phyloP scores from a whole-genome alignment of 2,113 vertebrate genomes.

The Talpa occidentalis region DNA sequence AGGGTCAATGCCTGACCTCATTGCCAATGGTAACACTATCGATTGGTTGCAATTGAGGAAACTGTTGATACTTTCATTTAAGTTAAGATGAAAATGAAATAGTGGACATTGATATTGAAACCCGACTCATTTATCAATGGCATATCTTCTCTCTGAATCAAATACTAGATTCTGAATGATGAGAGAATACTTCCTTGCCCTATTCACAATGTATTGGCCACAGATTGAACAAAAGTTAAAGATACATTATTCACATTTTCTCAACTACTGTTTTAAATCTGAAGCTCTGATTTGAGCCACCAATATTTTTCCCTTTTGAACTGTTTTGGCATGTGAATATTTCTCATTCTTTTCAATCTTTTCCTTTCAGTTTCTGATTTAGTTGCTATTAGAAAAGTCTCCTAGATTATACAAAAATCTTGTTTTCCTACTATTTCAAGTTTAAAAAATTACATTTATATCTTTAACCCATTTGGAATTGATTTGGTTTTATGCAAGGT shows the following conservation, averaged over 20 bases:
- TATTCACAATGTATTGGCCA: background rate
- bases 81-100: background rate
- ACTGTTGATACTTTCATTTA: background rate
- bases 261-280: background rate
- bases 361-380: background rate
- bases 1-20: background rate
- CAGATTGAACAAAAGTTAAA: background rate
- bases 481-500: background rate
- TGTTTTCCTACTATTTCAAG: background rate
- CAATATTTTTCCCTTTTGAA: background rate
- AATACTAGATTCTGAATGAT: background rate
- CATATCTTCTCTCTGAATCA: background rate
- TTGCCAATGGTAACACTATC: background rate
- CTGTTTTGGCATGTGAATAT: background rate
- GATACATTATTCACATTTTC: background rate
- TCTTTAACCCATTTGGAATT: background rate
- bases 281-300: background rate
- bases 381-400: background rate
- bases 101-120: background rate
- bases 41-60: background rate
- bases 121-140: background rate
- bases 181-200: background rate
- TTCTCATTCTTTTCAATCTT: conserved; percentile 12
- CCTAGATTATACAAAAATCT: background rate
- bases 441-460: background rate